Evolutionary conservation across 2,797 vertebrate genomes (phyloP), one percentile per base, ranked within the genome.

Genomic region (Varecia variegata): DNA sequence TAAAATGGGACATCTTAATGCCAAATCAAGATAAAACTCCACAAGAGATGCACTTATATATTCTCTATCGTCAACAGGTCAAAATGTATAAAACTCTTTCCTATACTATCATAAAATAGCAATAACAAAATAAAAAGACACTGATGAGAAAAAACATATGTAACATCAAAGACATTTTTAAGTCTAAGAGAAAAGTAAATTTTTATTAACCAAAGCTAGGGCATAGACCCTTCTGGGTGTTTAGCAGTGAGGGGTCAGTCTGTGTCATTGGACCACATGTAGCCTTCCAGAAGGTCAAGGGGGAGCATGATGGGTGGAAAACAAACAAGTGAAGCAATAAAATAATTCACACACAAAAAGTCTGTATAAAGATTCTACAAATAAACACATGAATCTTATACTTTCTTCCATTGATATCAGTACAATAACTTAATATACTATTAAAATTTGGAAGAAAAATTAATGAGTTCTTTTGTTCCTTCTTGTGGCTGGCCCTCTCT

Each of bases 381-480:
- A 54, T 60, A 79, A 82, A 35, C 11, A 76, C 13, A 68, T 6
- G 11, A 40, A 32, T 62, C 14, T 1, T 5, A 13, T 27, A 52
- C 40, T 76, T 79, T 35, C 25, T 94, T 6, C 47, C 50, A 85
- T 12, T 73, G 12, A 40, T 0, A 52, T 79, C 18, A 85, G 30
- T 77, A 67, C 12, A 95, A 88, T 74, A 94, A 79, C 11, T 58
- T n/a, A 90, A 94, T 17, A 1, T 47, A 83, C 56, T 79, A 67
- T 50, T 93, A 71, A 81, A 84, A 81, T 45, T 65, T 38, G 27
- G 30, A 79, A 89, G 35, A 71, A 88, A 92, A 92, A 18, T 65
- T 83, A 87, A 47, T 81, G 43, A 68, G 27, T 67, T 90, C 87
- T 73, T 93, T 70, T 93, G 54, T 30, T 96, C 47, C 58, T 95